Conservation (phyloP, 2,888 invertebrate genomes). For the Rhaphigaster nebulosa region DNA sequence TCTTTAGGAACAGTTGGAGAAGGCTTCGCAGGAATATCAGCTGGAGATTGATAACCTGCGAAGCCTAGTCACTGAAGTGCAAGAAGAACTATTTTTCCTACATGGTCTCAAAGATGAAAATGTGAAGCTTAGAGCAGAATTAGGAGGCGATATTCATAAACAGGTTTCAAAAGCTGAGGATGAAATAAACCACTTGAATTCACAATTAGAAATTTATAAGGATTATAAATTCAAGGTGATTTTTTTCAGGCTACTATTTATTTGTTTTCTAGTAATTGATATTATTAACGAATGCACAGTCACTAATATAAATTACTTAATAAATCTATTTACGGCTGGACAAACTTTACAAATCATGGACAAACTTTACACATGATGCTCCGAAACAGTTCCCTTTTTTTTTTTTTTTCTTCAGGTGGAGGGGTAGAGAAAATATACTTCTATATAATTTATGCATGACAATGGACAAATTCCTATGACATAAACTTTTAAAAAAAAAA, state of each 20-base stretch:
- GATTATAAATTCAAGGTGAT: conserved; percentile 25
- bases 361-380: too few species aligned
- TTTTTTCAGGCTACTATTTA: neutral
- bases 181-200: conserved; percentile 47
- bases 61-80: neutral
- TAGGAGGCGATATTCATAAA: neutral
- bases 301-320: too few species aligned
- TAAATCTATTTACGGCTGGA: too few species aligned
- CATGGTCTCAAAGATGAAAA: conserved; percentile 31
- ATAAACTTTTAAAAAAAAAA: too few species aligned
- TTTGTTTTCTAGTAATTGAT: too few species aligned
- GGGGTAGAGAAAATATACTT: too few species aligned
- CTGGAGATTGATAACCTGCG: conserved; percentile 45
- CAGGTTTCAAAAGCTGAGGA: conserved; percentile 19
- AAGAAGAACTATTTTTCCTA: conserved; percentile 7
- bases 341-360: too few species aligned
- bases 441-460: too few species aligned
- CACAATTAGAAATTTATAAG: conserved; percentile 51
- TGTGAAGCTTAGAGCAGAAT: conserved; percentile 26
- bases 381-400: too few species aligned
- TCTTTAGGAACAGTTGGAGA: conserved; percentile 30
- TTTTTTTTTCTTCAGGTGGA: too few species aligned
- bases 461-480: too few species aligned
- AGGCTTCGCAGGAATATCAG: neutral
- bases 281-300: too few species aligned